Evolutionary conservation across 2,888 invertebrate species (phyloP).

Genomic region (Luperina nickerlii): DNA sequence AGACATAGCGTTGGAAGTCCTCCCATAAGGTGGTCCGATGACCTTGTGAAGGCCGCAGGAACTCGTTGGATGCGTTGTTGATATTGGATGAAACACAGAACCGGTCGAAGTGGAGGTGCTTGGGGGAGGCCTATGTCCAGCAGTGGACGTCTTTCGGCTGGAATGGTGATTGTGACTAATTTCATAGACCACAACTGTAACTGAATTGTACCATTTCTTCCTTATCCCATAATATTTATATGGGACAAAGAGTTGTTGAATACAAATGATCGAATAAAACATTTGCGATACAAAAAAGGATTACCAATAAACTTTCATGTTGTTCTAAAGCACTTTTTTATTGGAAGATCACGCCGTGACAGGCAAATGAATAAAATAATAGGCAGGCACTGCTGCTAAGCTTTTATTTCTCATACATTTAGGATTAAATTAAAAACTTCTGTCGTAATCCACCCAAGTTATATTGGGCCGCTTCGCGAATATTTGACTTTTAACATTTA

Average conservation of each 20-base stretch:
- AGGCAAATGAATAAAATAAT: constrained; percentile 69
- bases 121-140: too few species aligned
- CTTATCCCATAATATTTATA: neutral
- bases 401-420: constrained; percentile 72
- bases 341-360: constrained; percentile 53
- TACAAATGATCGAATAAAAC: constrained; percentile 37
- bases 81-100: too few species aligned
- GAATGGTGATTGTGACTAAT: too few species aligned
- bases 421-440: constrained; percentile 79
- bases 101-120: too few species aligned
- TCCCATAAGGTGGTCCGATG: too few species aligned
- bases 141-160: too few species aligned
- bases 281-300: constrained; percentile 43
- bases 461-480: constrained; percentile 73
- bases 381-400: constrained; percentile 51
- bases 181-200: neutral
- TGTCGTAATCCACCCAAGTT: constrained; percentile 75
- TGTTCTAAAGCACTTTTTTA: constrained; percentile 54
- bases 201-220: neutral
- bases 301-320: constrained; percentile 60
- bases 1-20: too few species aligned
- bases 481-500: constrained; percentile 80
- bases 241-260: constrained; percentile 6
- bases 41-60: too few species aligned
- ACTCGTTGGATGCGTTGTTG: too few species aligned